Percentiles rank a stretch among this genome's conserved stretches.
phyloP scores from a whole-genome alignment of 2,797 vertebrate genomes.

The Sparidentex hasta region DNA sequence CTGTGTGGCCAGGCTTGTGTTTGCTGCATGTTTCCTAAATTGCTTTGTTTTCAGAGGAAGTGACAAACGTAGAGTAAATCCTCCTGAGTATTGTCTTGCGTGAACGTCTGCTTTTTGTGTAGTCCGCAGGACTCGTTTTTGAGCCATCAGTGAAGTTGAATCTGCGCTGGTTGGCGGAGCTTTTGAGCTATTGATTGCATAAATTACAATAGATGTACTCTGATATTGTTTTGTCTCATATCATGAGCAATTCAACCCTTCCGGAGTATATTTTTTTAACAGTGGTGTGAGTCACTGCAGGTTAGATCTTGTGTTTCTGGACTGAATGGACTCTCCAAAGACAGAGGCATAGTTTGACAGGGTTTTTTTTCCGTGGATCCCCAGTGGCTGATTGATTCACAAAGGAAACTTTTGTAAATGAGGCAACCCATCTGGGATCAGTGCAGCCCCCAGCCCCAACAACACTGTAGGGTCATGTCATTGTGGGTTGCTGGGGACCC shows the following conservation, averaged over 20 bases:
- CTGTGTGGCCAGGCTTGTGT: constrained; percentile 69
- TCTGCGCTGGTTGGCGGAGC: constrained; percentile 6
- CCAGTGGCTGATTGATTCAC: constrained; percentile 68
- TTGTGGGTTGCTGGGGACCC: constrained; percentile 68
- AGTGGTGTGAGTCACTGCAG: constrained; percentile 48
- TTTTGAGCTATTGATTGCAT: constrained; percentile 21
- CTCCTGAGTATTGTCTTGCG: constrained; percentile 62
- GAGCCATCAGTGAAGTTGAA: constrained; percentile 24
- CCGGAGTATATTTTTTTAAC: constrained; percentile 38
- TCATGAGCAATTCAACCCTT: constrained; percentile 49
- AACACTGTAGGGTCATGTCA: constrained; percentile 62
- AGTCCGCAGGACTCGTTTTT: constrained; percentile 44
- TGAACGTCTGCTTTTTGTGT: constrained; percentile 59
- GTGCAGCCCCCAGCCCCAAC: constrained; percentile 56
- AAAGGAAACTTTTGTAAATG: constrained; percentile 82
- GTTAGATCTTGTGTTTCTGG: constrained; percentile 61
- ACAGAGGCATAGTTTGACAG: constrained; percentile 65
- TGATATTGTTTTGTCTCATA: constrained; percentile 32
- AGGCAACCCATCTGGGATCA: constrained; percentile 76
- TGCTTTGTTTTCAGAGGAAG: constrained; percentile 83
- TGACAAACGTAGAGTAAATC: constrained; percentile 72
- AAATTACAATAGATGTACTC: constrained; percentile 17
- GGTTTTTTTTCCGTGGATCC: constrained; percentile 58
- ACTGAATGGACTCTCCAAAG: constrained; percentile 59
- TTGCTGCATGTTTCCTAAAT: constrained; percentile 81